Conservation (phyloP, 23 tunicate genomes). For the Trididemnum nubilum region DNA sequence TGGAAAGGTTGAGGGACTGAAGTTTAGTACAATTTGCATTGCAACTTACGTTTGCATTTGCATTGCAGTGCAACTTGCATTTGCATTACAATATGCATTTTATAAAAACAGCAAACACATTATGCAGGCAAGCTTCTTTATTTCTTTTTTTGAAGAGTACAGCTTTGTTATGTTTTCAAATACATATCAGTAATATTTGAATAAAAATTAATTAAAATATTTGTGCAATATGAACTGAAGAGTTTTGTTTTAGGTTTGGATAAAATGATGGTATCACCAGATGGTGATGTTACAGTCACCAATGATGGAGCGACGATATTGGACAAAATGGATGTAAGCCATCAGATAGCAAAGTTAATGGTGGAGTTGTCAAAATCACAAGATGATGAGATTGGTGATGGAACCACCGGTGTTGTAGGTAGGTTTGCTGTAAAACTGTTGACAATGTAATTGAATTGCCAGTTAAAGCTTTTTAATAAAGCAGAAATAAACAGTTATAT, state of each 20-base stretch:
- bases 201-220: too few relatives aligned
- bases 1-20: too few relatives aligned
- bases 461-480: background rate
- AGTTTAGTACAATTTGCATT: too few relatives aligned
- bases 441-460: background rate
- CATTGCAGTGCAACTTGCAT: too few relatives aligned
- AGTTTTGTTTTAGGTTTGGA: conserved; percentile 56
- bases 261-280: conserved; percentile 99
- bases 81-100: too few relatives aligned
- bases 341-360: conserved; percentile 95
- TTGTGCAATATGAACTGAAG: background rate
- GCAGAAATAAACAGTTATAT: too few relatives aligned
- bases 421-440: background rate
- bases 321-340: conserved; percentile 98
- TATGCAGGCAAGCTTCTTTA: background rate
- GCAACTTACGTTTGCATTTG: too few relatives aligned
- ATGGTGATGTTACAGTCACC: conserved; percentile 97
- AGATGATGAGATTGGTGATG: conserved; percentile 99
- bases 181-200: too few relatives aligned
- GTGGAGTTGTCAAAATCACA: conserved; percentile 99
- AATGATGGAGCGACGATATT: conserved; percentile 99
- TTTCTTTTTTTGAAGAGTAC: background rate
- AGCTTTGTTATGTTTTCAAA: too few relatives aligned
- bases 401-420: conserved; percentile 99
- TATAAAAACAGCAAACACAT: too few relatives aligned